These are phyloP conservation scores for Catocala nupta DNA, from an alignment of 2,888 invertebrate genomes.

Conservation along the genomic window DNA sequence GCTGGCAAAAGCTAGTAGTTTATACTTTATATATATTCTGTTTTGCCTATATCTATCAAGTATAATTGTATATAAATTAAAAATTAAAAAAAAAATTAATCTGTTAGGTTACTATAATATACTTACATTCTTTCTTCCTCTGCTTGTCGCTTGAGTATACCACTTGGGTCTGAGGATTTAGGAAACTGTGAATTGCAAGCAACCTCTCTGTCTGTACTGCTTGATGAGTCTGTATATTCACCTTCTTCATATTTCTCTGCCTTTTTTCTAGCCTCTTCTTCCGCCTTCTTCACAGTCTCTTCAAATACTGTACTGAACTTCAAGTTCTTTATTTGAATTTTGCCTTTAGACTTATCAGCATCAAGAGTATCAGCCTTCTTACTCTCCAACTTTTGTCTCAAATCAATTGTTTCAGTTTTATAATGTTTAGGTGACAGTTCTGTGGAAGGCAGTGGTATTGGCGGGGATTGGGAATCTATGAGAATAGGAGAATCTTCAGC, in stretches of 20 bases:
- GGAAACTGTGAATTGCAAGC: slow-evolving; percentile 77
- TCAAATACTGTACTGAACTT: slow-evolving; percentile 90
- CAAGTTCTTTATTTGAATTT: slow-evolving; percentile 90
- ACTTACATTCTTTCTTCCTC: slow-evolving; percentile 86
- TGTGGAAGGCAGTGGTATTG: slow-evolving; percentile 77
- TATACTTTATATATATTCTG: too few relatives aligned
- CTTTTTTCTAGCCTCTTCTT: slow-evolving; percentile 88
- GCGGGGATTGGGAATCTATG: slow-evolving; percentile 60
- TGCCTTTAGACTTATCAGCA: slow-evolving; percentile 80
- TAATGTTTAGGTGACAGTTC: slow-evolving; percentile 69
- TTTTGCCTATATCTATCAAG: too few relatives aligned
- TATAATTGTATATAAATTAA: too few relatives aligned
- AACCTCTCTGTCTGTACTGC: slow-evolving; percentile 73
- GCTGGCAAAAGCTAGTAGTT: too few relatives aligned
- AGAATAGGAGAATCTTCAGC: slow-evolving; percentile 51
- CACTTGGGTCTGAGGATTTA: slow-evolving; percentile 81
- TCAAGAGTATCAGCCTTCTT: slow-evolving; percentile 67
- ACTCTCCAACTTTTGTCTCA: slow-evolving; percentile 65
- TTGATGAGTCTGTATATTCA: slow-evolving; percentile 85
- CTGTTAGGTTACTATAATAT: neutral
- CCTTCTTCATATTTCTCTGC: slow-evolving; percentile 89
- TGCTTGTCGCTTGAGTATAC: slow-evolving; percentile 78
- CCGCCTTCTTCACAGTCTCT: slow-evolving; percentile 89
- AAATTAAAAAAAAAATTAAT: too few relatives aligned
- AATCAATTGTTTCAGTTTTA: slow-evolving; percentile 56